These are phyloP conservation scores for Eilema sororculum DNA, from an alignment of 2,888 invertebrate species.

Conservation along the genomic window DNA sequence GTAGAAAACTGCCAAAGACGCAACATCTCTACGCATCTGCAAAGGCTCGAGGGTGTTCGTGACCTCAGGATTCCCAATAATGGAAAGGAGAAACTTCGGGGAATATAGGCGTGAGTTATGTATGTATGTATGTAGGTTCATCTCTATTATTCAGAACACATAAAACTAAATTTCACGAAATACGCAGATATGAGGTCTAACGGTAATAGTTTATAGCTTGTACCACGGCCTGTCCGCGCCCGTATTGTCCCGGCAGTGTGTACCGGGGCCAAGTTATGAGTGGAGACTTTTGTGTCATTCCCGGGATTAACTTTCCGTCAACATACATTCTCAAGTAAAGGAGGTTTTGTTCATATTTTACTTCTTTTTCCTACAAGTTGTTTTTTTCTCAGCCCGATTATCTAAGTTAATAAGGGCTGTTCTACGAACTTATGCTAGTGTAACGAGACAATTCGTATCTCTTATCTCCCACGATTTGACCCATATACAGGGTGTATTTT, in stretches of 20 bases:
- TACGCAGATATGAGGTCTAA: not conserved
- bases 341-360: slow-evolving; percentile 45
- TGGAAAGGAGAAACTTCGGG: no score
- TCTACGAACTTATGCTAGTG: not conserved
- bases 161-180: no score
- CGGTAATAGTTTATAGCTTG: slow-evolving; percentile 25
- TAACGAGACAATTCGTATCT: no score
- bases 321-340: slow-evolving; percentile 54
- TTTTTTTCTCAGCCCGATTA: not conserved
- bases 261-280: slow-evolving; percentile 68
- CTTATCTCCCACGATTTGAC: no score
- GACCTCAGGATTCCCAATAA: no score
- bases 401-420: not conserved
- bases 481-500: no score
- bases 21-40: no score
- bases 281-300: slow-evolving; percentile 64
- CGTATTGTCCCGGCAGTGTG: slow-evolving; percentile 62
- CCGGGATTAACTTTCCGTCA: slow-evolving; percentile 58
- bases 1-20: no score
- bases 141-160: no score
- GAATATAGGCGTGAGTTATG: no score
- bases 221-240: slow-evolving; percentile 41
- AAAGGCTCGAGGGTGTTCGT: no score
- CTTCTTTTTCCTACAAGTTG: slow-evolving; percentile 27
- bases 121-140: no score